phyloP scores from a whole-genome alignment of 2,797 vertebrate species.

The Xiphophorus birchmanni region DNA sequence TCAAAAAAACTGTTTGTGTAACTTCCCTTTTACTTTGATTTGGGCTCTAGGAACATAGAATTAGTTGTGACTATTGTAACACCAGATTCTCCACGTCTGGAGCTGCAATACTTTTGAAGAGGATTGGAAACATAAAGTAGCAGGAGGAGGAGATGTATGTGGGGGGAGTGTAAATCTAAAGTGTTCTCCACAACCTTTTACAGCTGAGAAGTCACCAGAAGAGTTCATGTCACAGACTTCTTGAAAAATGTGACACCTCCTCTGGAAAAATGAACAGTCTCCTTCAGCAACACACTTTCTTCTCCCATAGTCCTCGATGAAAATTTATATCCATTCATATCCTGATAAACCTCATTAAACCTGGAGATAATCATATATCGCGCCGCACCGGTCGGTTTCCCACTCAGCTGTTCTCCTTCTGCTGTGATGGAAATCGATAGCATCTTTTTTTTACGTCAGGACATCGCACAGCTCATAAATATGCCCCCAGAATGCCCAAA shows the following conservation, averaged over 20 bases:
- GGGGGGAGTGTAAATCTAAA: not conserved
- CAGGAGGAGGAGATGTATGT: not conserved
- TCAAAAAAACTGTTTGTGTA: not conserved
- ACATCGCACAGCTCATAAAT: conserved; percentile 13
- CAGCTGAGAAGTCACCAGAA: not conserved
- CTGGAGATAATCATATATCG: not conserved
- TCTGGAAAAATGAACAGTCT: conserved; percentile 11
- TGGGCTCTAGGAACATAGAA: not conserved
- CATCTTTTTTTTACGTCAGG: conserved; percentile 3
- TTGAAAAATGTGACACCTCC: conserved; percentile 7
- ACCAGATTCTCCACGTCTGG: not conserved
- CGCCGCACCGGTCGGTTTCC: not conserved
- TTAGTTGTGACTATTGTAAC: not conserved
- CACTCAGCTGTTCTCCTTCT: conserved; percentile 6
- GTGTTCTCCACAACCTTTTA: not conserved
- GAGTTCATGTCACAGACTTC: not conserved
- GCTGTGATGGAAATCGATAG: conserved; percentile 10
- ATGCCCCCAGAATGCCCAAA: conserved; percentile 15
- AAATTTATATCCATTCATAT: not conserved
- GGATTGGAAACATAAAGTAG: not conserved
- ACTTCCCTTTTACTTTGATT: not conserved
- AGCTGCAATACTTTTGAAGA: not conserved
- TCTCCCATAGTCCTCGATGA: not conserved
- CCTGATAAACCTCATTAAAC: conserved; percentile 17
- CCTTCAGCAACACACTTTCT: not conserved